Conservation (phyloP, 2,888 invertebrate genomes). For the Didymodactylos carnosus region DNA sequence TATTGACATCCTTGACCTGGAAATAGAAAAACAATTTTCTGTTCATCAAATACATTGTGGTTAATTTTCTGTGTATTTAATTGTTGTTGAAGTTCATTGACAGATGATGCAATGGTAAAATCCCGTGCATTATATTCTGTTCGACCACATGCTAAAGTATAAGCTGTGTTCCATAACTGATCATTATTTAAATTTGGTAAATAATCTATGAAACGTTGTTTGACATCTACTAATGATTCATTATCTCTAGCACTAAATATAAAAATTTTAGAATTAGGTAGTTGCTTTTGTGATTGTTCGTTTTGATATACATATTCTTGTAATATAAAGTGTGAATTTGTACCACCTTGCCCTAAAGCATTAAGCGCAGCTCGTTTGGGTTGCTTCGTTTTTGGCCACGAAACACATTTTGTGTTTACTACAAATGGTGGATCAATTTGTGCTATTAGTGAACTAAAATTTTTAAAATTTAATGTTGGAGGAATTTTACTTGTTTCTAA, state of each 20-base stretch:
- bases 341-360: not conserved
- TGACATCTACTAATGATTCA: not conserved
- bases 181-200: not conserved
- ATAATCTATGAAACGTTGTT: not conserved
- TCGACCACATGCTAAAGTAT: not conserved
- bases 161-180: no score
- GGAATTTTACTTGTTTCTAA: constrained; percentile 7
- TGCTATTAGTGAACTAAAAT: not conserved
- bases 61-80: not conserved
- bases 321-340: not conserved
- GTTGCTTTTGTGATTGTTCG: no score
- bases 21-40: not conserved
- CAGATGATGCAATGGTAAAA: not conserved
- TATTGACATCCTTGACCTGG: constrained; percentile 4
- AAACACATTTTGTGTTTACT: not conserved
- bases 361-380: not conserved
- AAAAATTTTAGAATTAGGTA: not conserved
- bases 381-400: not conserved
- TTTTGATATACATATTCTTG: not conserved
- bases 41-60: not conserved
- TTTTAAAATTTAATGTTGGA: constrained; percentile 13
- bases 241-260: not conserved
- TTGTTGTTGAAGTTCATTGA: not conserved
- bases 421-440: not conserved
- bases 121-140: not conserved